Percentiles rank a stretch among this genome's conserved stretches.
Conservation (phyloP, 2,113 vertebrate species). For the Rhinichthys klamathensis region DNA sequence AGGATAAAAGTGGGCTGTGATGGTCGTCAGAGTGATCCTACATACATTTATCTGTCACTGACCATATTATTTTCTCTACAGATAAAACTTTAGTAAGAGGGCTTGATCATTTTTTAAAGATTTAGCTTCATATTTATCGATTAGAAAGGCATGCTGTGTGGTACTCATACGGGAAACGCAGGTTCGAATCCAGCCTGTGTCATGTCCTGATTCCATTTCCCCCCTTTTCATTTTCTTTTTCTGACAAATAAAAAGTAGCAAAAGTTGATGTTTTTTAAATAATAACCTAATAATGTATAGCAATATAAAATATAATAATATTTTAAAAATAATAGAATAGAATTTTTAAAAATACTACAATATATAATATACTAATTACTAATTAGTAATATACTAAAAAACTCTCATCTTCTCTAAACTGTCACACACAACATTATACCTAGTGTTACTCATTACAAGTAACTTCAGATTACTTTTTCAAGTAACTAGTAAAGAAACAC, state of each 20-base stretch:
- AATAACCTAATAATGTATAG: no score
- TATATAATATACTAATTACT: background rate
- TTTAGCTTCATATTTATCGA: background rate
- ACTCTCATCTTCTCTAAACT: background rate
- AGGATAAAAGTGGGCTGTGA: slow-evolving; percentile 11
- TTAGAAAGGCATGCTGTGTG: background rate
- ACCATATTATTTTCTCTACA: background rate
- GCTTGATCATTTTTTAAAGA: background rate
- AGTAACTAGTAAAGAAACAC: no score
- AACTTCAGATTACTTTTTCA: no score
- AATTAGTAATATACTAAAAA: background rate
- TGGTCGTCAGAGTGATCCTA: no score
- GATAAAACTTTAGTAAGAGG: background rate
- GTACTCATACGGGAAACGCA: background rate
- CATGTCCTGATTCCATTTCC: background rate
- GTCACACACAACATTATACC: background rate
- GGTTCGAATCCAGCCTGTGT: background rate
- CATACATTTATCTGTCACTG: background rate
- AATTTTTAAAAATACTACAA: background rate
- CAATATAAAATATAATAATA: no score
- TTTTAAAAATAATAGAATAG: no score
- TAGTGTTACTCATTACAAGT: background rate
- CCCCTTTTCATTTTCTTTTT: background rate
- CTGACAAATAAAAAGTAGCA: background rate
- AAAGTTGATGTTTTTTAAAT: background rate